Evolutionary conservation across 2,797 vertebrate species (phyloP).

Genomic region (Coilia nasus): DNA sequence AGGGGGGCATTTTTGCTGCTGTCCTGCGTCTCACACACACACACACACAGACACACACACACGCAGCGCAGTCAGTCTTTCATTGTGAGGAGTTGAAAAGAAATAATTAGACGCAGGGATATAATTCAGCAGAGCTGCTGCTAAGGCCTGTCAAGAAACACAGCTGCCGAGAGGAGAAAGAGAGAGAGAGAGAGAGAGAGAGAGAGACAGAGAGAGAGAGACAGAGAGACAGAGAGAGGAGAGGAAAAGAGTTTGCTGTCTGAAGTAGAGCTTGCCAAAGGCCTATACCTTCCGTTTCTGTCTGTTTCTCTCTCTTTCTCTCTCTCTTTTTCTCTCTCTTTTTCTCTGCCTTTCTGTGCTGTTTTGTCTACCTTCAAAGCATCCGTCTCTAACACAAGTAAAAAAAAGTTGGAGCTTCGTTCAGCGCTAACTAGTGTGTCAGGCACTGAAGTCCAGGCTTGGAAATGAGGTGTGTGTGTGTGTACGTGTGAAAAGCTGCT

Average conservation of each 20-base stretch:
- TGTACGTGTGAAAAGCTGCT: too few relatives aligned
- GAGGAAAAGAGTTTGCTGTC: constrained; percentile 52
- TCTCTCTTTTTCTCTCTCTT: background rate
- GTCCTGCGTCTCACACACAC: constrained; percentile 59
- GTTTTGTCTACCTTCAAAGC: constrained; percentile 75
- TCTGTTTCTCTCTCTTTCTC: background rate
- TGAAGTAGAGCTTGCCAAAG: constrained; percentile 72
- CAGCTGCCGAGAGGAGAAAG: constrained; percentile 42
- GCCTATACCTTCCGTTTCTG: constrained; percentile 59
- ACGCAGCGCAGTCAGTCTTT: constrained; percentile 55
- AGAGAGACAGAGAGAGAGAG: too few relatives aligned
- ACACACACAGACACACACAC: background rate
- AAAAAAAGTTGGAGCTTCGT: constrained; percentile 52
- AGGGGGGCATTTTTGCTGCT: constrained; percentile 69
- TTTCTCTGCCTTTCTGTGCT: constrained; percentile 32
- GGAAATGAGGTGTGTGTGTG: background rate
- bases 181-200: too few relatives aligned
- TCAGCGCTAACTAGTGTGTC: background rate
- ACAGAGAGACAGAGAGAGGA: background rate
- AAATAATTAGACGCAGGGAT: constrained; percentile 79
- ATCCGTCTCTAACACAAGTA: constrained; percentile 29
- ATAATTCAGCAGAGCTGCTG: constrained; percentile 69
- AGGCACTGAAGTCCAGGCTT: background rate
- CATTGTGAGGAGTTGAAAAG: constrained; percentile 74
- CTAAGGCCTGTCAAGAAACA: constrained; percentile 45